Base-by-base conservation (phyloP, 2,113 vertebrate species). In the Melanotaenia duboulayi region DNA sequence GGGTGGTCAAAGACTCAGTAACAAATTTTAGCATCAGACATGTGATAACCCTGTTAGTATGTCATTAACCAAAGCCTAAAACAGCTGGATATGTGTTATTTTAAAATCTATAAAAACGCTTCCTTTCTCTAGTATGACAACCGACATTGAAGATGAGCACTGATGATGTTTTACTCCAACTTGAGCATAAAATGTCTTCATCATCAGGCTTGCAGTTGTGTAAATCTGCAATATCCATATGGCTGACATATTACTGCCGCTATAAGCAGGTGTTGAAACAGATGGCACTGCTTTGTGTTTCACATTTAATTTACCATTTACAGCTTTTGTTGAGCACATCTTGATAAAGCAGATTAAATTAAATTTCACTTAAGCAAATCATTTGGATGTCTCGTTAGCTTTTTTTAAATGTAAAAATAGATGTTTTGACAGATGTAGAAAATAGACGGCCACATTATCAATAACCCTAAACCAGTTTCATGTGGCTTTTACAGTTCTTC, bases 321-420 rank as follows among this genome's bases (percentile, higher is more conserved):
- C 17, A 46, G n/a, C 57, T 74, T 75, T 78, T 71, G 35, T 69
- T 58, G 44, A 59, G 19, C 50, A 20, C 46, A 39, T 65, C 16
- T 54, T 66, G 10, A 83, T 69, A 79, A 84, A 76, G 49, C n/a
- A 37, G 28, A 58, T 81, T 60, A 42, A 85, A 85, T 59, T 25
- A 0, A 73, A 76, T 70, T 81, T 20, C 0, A 58, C 32, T 62
- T 56, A 4, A 72, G 68, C 64, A 54, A 82, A 12, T 84, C 17
- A 74, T 28, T 67, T 19, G 62, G 44, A 71, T 28, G 20, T 39
- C 25, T 22, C 40, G 23, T 24, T 65, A 28, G 63, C 19, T 50
- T 62, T 49, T 35, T 35, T 35, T 35, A 35, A 22, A 64, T 37
- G 39, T 79, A 48, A 59, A 56, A 65, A 59, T 50, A 67, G 22